Evolutionary conservation across 2,888 invertebrate species (phyloP), one percentile per base, ranked within the genome.

Genomic region (Taenaris catops): DNA sequence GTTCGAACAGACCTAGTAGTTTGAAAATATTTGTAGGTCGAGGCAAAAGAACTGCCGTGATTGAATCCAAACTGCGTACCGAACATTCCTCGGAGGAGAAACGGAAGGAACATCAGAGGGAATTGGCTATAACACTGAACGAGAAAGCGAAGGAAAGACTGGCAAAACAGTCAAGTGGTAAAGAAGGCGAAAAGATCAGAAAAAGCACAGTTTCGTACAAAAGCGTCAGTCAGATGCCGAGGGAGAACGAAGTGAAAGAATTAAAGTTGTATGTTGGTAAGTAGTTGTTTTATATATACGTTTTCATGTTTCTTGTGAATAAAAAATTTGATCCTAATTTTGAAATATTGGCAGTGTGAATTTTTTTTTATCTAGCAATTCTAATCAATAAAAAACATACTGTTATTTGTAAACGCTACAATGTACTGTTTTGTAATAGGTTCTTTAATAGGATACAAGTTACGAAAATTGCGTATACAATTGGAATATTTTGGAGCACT

Each of bases 81-180:
- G 98, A 99, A 66, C 95, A 95, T 52, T 97, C 97, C 5, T 94
- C 97, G 0, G 99, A 99, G 69, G 99, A 99, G 60, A 99, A 99
- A 72, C 91, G 99, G 6, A 96, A 97, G 53, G 93, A 96, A 60
- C 98, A 99, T 87, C 99, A 99, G 72, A 94, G 95, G 55, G 98
- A 99, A 75, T 79, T 99, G 41, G 97, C 97, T 0, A 91, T 93
- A 38, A 91, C 93, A 41, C 81, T 99, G 20, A 99, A 99, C 60
- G 96, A 96, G 62, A 94, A 95, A 43, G 99, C 99, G 0, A 93
- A 94, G 53, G 96, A 96, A 57, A 91, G 99, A 21, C 79, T 99
- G 44, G 96, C 97, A 0, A 95, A 96, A 57, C 94, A 96, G 67
- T 91, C 93, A 0, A 90, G 94, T 14, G 94, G 93, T 1, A 95